Conservation (phyloP, 2,113 vertebrate species). For the Chaetops frenatus region DNA sequence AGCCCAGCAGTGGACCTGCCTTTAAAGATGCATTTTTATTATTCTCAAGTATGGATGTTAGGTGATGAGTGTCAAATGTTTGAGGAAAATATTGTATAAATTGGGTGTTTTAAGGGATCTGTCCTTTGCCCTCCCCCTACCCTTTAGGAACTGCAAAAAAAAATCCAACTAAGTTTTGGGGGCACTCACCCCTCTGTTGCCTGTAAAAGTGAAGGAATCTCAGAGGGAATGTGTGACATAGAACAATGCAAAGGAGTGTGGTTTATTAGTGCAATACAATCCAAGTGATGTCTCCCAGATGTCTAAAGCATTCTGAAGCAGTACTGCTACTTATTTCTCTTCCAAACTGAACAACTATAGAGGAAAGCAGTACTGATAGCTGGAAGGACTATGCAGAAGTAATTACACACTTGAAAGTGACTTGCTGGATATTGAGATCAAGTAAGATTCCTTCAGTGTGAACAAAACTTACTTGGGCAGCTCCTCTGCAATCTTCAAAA, state of each 20-base stretch:
- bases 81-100: neutral
- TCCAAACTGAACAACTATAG: neutral
- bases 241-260: neutral
- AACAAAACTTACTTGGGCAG: conserved; percentile 86
- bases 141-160: neutral
- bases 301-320: neutral
- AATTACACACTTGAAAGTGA: neutral
- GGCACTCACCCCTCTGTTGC: neutral
- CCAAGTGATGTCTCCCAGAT: neutral
- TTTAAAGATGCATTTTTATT: neutral
- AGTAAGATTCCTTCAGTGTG: neutral
- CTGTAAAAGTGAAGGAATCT: neutral
- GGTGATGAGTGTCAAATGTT: neutral
- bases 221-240: neutral
- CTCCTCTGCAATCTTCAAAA: conserved; percentile 89
- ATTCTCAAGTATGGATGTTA: neutral
- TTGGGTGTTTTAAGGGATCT: neutral
- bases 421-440: neutral
- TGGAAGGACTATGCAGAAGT: neutral
- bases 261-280: neutral
- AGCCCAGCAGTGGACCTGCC: neutral
- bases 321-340: neutral
- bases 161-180: neutral
- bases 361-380: neutral
- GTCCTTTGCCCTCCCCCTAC: neutral